Evolutionary conservation across 1,140 invertebrate genomes (phyloP).

Genomic region (Dufourea novaeangliae): DNA sequence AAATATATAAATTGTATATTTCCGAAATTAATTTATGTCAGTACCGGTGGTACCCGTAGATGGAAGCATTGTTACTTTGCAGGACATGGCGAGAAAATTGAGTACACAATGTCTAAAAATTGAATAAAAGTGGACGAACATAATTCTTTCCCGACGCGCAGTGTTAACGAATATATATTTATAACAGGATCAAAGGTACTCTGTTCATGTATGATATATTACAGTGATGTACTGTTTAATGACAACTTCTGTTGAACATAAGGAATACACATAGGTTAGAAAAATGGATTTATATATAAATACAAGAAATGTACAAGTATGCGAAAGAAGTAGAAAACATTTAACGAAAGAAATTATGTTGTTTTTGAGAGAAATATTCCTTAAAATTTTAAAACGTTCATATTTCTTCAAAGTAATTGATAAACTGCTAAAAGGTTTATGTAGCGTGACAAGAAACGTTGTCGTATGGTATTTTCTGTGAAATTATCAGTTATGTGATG

Average conservation of each 20-base stretch:
- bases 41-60: background rate
- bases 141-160: background rate
- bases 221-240: background rate
- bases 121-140: constrained; percentile 1
- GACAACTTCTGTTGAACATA: background rate
- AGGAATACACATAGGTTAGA: constrained; percentile 7
- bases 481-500: background rate
- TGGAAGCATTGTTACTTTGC: background rate
- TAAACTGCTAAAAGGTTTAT: background rate
- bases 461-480: background rate
- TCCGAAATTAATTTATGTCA: background rate
- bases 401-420: background rate
- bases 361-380: background rate
- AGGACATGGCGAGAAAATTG: background rate
- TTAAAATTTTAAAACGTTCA: background rate
- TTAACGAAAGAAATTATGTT: background rate
- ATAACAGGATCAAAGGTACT: constrained; percentile 32
- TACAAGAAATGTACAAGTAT: too few relatives aligned
- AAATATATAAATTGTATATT: background rate
- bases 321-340: background rate
- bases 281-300: background rate
- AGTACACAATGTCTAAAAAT: background rate
- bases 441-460: background rate
- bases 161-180: constrained; percentile 18
- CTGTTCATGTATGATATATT: background rate